Evolutionary conservation across 2,797 vertebrate species (phyloP), one percentile per base, ranked within the genome.

Genomic region (Sebastes kiyomatsui): DNA sequence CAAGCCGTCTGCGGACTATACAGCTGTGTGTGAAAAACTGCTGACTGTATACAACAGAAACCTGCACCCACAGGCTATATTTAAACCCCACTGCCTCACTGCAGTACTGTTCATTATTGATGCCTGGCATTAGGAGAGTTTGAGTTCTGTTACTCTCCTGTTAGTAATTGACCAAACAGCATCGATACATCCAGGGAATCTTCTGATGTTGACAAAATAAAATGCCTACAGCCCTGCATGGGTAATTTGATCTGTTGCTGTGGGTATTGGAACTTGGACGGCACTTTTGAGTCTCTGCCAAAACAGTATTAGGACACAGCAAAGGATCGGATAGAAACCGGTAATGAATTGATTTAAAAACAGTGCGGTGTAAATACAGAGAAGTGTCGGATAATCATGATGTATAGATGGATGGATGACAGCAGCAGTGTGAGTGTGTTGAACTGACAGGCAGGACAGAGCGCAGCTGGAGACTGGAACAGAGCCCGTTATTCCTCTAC

Each of bases 121-220:
- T 80, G 76, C 69, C 33, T 30, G 65, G 73, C 59, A 76, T 80
- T 58, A 67, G 55, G 66, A 23, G 10, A 38, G 71, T 71, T 75
- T 74, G 72, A 83, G 61, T 56, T 62, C 46, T 9, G 75, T 38
- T 38, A 59, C 65, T 81, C 42, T 80, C 59, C 67, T 75, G 42
- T 60, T 82, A 56, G 67, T 71, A 81, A 82, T 18, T 68, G 86
- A 83, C 80, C 80, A 85, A 72, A 83, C 6, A 13, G 12, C 55
- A 49, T 71, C 54, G 5, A n/a, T 55, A 14, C 56, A 67, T 82
- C 77, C 28, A 66, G 74, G 65, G 72, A 75, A 76, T 84, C 49
- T 79, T 62, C 46, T 23, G 59, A 80, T 84, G 73, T 80, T 72
- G 73, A 77, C 77, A 55, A 67, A 84, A 60, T 77, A 66, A 81